Conservation (phyloP, 2,888 invertebrate species). For the Tineola bisselliella region DNA sequence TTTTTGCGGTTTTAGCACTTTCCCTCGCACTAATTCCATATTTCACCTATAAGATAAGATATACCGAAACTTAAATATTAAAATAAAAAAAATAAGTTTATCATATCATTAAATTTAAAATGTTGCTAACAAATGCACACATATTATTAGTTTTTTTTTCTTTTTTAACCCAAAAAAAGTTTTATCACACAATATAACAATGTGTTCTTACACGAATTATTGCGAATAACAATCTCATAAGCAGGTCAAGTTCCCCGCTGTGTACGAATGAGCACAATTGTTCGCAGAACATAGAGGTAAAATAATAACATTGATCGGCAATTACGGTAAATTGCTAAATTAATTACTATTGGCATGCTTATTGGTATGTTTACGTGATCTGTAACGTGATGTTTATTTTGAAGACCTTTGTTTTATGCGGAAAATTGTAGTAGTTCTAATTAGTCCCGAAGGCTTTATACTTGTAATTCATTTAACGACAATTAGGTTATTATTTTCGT, state of each 20-base stretch:
- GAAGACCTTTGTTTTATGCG: background rate
- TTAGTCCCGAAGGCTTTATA: background rate
- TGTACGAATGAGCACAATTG: conserved; percentile 19
- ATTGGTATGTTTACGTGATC: conserved; percentile 4
- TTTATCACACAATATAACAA: background rate
- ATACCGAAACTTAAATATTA: too few relatives aligned
- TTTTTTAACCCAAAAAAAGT: too few relatives aligned
- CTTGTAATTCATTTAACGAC: background rate
- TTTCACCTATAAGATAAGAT: too few relatives aligned
- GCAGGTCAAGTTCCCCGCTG: conserved; percentile 45
- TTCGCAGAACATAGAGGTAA: background rate
- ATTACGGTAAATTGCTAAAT: background rate
- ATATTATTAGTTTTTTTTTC: too few relatives aligned
- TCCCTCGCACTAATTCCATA: too few relatives aligned
- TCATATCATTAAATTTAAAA: too few relatives aligned
- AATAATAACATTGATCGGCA: background rate
- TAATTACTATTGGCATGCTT: background rate
- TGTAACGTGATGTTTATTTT: background rate
- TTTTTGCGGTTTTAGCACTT: too few relatives aligned
- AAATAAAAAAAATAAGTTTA: too few relatives aligned
- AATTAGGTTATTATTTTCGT: background rate
- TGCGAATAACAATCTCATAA: conserved; percentile 34
- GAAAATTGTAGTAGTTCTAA: background rate
- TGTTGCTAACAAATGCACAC: too few relatives aligned
- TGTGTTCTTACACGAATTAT: conserved; percentile 33